Conservation (phyloP, 2,888 invertebrate species). For the Volucella inflata region DNA sequence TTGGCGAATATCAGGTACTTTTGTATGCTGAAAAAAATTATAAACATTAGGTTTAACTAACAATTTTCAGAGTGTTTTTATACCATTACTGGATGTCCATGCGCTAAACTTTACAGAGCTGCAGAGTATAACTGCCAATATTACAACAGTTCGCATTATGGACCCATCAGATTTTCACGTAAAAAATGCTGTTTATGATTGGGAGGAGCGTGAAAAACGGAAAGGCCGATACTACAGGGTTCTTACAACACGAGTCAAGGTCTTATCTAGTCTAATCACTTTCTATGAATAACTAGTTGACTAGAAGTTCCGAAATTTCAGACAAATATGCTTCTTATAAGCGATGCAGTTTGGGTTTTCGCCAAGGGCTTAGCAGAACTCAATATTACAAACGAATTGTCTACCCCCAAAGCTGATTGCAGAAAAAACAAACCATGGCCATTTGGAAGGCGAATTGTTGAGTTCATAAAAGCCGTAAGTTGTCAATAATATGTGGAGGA, state of each 20-base stretch:
- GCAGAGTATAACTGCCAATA: constrained; percentile 82
- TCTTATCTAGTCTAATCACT: constrained; percentile 36
- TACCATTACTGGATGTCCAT: constrained; percentile 84
- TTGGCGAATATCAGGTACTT: constrained; percentile 90
- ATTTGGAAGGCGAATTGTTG: constrained; percentile 87
- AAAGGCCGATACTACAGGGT: constrained; percentile 79
- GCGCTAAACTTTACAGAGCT: constrained; percentile 84
- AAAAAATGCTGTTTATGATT: constrained; percentile 82
- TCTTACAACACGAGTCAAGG: constrained; percentile 79
- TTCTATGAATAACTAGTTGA: background rate
- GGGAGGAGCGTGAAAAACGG: constrained; percentile 82
- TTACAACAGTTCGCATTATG: constrained; percentile 82
- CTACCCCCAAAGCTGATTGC: constrained; percentile 81
- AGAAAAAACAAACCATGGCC: constrained; percentile 84
- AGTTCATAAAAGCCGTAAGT: constrained; percentile 87
- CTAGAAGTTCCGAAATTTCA: constrained; percentile 79
- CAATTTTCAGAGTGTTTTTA: constrained; percentile 85
- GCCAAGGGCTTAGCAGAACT: constrained; percentile 85
- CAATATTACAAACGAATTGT: constrained; percentile 81
- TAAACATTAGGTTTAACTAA: background rate
- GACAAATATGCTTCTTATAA: constrained; percentile 88
- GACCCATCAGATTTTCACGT: constrained; percentile 83
- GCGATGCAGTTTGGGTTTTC: constrained; percentile 89
- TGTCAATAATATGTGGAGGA: background rate
- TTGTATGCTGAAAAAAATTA: no score